Base-by-base conservation (phyloP, 1,140 invertebrate genomes). In the Acromyrmex heyeri region DNA sequence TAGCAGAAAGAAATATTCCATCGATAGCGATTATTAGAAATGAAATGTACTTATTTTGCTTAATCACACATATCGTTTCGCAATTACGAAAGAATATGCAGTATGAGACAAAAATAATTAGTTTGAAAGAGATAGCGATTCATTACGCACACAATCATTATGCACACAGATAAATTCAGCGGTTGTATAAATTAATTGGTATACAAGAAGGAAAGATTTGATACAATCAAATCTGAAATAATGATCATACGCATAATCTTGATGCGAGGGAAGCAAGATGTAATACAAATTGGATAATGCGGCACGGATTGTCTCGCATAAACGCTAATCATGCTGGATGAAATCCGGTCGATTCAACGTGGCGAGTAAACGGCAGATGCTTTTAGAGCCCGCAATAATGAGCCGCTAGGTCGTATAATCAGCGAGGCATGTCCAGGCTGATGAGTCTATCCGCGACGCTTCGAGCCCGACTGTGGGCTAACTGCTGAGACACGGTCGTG, bases 381-480 rank as follows among this genome's bases (percentile, higher is more conserved):
- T 90, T 90, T 89, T 76, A 69, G 77, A 77, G 83, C 55, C 12
- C 12, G 44, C 83, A 86, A 86, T 89, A 89, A 89, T 86, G 88
- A 90, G 88, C 88, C 88, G 55, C 88, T 57, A 55, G 85, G 83
- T 89, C 85, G 83, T 90, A 89, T 90, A 90, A 90, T 89, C 89
- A 87, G 73, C 89, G 73, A 61, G 75, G 50, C 73, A 90, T 87
- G 89, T 90, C 85, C 88, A 85, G 67, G 38, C 59, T 89, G 88
- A 90, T 79, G 88, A 90, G 85, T 89, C 79, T 73, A 87, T 90
- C 88, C 88, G 73, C 59, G 88, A 87, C 59, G 88, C 59, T 87
- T 86, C 55, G 62, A 78, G 69, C 55, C 21, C 59, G 85, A 44
- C 55, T 61, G 34, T 59, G 53, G 86, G 21, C 50, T 61, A 76